Base-by-base conservation (phyloP, 2,113 vertebrate species). In the Varanus komodoensis region DNA sequence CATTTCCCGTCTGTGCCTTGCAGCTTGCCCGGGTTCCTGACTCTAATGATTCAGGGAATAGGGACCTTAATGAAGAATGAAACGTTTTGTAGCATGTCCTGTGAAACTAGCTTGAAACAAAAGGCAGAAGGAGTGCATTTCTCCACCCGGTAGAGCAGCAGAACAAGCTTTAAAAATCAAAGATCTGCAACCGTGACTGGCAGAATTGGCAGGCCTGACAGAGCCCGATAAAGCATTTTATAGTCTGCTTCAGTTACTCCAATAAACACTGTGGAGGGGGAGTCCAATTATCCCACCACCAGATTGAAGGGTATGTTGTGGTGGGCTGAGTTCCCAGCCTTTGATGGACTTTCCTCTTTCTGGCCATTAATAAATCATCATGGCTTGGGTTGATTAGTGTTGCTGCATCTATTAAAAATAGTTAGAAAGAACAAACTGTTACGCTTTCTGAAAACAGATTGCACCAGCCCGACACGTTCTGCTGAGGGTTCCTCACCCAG, bases 341-440 rank as follows among this genome's bases (percentile, higher is more conserved):
- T 89, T 79, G 68, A 91, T 27, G 8, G 74, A 61, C 9, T 77
- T 54, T 79, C 2, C 8, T 68, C 78, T 81, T 88, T 71, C 68
- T 54, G 8, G 54, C 38, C 25, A 77, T 61, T 38, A 75, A 77
- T 88, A 88, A 82, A 82, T 57, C 79, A 87, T 32, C 73, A 67
- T 52, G n/a, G 61, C 77, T 48, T 79, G 64, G 27, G 48, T 67
- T 34, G 32, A 50, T 69, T 69, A 67, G 44, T 61, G 69, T n/a
- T 68, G 48, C 61, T 87, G 75, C 32, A 68, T 19, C 61, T 79
- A 32, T 6, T 87, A 80, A 32, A 79, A 69, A 75, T 50, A 81
- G 19, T 52, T 69, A n/a, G 29, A 69, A 81, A 71, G 78, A 82
- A 78, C 8, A 92, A 94, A 74, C n/a, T 69, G 80, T 67, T 89